Evolutionary conservation across 2,888 invertebrate genomes (phyloP).

Genomic region (Empis stercorea): DNA sequence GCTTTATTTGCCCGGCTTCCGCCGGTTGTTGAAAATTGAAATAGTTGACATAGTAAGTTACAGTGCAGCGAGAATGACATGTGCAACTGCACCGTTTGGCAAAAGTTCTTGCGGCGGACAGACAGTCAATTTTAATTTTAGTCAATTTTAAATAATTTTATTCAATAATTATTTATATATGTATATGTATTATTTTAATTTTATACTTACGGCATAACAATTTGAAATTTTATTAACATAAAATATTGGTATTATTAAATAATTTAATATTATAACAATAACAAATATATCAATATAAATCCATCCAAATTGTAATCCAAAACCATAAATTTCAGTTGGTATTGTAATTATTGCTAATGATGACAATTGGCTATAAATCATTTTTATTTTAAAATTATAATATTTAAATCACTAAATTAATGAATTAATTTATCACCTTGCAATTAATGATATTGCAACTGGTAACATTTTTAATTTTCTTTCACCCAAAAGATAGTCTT

Average conservation of each 20-base stretch:
- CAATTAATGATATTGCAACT: constrained; percentile 42
- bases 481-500: constrained; percentile 40
- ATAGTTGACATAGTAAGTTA: too few relatives aligned
- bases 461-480: constrained; percentile 39
- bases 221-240: constrained; percentile 29
- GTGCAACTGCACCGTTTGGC: too few relatives aligned
- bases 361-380: not conserved
- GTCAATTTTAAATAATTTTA: too few relatives aligned
- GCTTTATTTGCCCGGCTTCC: too few relatives aligned
- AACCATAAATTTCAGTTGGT: constrained; percentile 39
- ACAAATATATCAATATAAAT: constrained; percentile 26
- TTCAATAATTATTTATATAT: too few relatives aligned
- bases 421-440: constrained; percentile 16
- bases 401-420: not conserved
- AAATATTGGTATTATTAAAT: constrained; percentile 32
- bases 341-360: constrained; percentile 44
- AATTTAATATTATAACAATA: constrained; percentile 15
- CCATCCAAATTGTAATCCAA: constrained; percentile 31
- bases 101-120: too few relatives aligned
- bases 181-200: too few relatives aligned
- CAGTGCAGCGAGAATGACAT: too few relatives aligned
- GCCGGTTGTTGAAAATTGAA: too few relatives aligned
- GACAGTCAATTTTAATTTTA: too few relatives aligned
- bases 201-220: constrained; percentile 25
- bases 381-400: not conserved